phyloP scores from a whole-genome alignment of 2,888 invertebrate genomes.

The Leucoma salicis region DNA sequence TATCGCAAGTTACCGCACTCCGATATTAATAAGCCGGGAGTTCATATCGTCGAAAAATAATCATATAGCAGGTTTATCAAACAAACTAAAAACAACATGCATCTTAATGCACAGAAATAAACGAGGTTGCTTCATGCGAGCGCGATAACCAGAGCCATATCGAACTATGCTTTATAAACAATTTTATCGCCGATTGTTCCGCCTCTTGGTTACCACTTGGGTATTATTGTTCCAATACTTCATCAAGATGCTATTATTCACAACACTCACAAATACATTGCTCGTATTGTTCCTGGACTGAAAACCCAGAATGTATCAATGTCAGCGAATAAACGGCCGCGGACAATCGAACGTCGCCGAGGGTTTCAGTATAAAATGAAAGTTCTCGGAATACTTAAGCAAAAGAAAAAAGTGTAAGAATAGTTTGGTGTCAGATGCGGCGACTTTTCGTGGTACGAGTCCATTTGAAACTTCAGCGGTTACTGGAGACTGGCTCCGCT shows the following conservation, averaged over 20 bases:
- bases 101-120: too few species aligned
- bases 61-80: too few species aligned
- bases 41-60: too few species aligned
- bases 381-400: slow-evolving; percentile 64
- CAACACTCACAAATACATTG: slow-evolving; percentile 44
- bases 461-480: slow-evolving; percentile 58
- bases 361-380: slow-evolving; percentile 57
- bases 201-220: slow-evolving; percentile 57
- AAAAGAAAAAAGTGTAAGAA: slow-evolving; percentile 55
- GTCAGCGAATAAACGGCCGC: slow-evolving; percentile 50
- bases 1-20: too few species aligned
- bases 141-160: slow-evolving; percentile 57
- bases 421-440: slow-evolving; percentile 75
- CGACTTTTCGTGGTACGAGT: slow-evolving; percentile 59
- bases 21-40: too few species aligned
- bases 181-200: slow-evolving; percentile 74
- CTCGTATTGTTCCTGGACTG: slow-evolving; percentile 51
- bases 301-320: slow-evolving; percentile 58
- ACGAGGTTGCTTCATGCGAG: too few species aligned
- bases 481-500: slow-evolving; percentile 33
- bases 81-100: too few species aligned
- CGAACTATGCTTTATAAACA: slow-evolving; percentile 69
- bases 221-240: slow-evolving; percentile 59
- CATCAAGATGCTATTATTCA: slow-evolving; percentile 45
- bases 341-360: slow-evolving; percentile 43